Evolutionary conservation across 2,113 vertebrate species (phyloP).

Genomic region (Arizona elegans): DNA sequence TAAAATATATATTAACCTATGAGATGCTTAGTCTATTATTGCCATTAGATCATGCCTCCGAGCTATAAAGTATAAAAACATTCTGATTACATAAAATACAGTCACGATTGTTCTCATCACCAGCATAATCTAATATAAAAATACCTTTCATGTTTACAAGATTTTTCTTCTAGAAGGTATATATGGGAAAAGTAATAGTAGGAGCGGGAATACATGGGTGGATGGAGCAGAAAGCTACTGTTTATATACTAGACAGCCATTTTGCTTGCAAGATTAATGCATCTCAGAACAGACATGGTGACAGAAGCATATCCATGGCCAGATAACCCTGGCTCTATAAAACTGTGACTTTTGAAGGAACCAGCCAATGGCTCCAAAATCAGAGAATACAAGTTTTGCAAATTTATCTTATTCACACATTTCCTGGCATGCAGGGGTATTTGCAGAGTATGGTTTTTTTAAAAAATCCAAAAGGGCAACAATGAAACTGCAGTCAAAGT

Average conservation of each 20-base stretch:
- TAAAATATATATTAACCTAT: constrained; percentile 54
- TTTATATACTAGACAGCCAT: constrained; percentile 23
- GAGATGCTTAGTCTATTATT: constrained; percentile 66
- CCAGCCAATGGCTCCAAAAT: not conserved
- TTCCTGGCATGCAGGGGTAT: not conserved
- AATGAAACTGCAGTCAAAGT: not conserved
- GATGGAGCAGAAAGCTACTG: constrained; percentile 38
- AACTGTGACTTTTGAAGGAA: constrained; percentile 6
- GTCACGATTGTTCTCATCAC: constrained; percentile 60
- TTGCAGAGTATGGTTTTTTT: not conserved
- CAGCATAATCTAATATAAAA: constrained; percentile 73
- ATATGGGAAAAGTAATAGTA: not conserved
- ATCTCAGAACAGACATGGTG: constrained; percentile 1
- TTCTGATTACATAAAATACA: constrained; percentile 62
- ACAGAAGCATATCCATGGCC: constrained; percentile 22
- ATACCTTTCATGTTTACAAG: constrained; percentile 53
- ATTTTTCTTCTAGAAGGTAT: constrained; percentile 28
- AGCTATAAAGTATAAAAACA: constrained; percentile 65
- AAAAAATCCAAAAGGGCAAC: not conserved
- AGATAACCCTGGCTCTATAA: constrained; percentile 11
- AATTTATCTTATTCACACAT: constrained; percentile 13
- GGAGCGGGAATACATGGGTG: constrained; percentile 39
- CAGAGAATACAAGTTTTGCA: constrained; percentile 17
- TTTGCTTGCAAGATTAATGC: constrained; percentile 15
- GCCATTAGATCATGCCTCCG: constrained; percentile 70